Evolutionary conservation across 2,797 vertebrate species (phyloP).

Genomic region (Tragopan temminckii): DNA sequence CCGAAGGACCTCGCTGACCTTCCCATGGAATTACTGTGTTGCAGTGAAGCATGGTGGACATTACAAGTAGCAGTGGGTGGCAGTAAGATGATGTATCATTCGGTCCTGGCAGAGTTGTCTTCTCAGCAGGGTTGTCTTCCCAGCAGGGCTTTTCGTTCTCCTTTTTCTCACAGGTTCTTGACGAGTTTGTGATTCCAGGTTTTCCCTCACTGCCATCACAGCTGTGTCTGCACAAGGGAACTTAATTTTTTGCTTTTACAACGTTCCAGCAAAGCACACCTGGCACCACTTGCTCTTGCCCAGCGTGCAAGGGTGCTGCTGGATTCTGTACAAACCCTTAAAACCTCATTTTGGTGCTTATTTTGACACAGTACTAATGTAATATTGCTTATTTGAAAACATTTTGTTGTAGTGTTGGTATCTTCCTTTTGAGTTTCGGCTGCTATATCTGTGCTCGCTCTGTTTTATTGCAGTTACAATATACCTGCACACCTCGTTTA

Average conservation of each 20-base stretch:
- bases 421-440: background rate
- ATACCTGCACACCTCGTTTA: background rate
- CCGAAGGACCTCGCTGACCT: background rate
- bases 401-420: background rate
- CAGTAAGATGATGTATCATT: background rate
- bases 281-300: background rate
- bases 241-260: background rate
- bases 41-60: background rate
- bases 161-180: background rate
- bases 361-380: background rate
- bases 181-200: background rate
- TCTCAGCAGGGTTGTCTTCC: background rate
- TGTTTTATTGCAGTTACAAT: constrained; percentile 40
- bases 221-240: background rate
- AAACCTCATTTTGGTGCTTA: background rate
- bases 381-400: background rate
- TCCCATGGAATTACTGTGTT: background rate
- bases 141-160: background rate
- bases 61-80: background rate
- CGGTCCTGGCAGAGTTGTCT: background rate
- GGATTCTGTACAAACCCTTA: background rate
- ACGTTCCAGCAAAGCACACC: background rate
- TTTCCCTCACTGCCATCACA: background rate
- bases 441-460: background rate
- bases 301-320: background rate